Conservation (phyloP, 2,797 vertebrate species). For the Anguilla marmorata region DNA sequence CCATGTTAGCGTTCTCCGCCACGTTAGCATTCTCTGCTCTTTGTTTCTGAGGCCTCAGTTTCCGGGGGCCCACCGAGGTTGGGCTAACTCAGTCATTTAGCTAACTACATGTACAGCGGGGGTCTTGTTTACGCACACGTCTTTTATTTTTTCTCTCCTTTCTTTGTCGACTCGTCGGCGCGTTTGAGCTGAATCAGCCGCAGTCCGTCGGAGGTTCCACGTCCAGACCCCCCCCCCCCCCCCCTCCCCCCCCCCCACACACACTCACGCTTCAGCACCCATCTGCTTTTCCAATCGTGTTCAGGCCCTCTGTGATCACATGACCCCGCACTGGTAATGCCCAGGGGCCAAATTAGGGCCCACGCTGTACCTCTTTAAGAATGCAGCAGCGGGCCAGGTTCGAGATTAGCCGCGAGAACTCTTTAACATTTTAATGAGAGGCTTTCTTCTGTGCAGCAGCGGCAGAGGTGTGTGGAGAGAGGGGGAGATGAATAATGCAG, state of each 20-base stretch:
- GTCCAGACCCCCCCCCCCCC: not conserved
- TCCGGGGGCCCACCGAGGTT: not conserved
- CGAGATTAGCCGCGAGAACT: slow-evolving; percentile 31
- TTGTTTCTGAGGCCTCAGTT: not conserved
- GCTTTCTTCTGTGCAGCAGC: slow-evolving; percentile 58
- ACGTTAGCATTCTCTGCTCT: too few species aligned
- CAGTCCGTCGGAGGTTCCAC: not conserved
- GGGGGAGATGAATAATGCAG: slow-evolving; percentile 43
- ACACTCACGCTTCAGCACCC: not conserved
- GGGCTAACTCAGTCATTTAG: not conserved
- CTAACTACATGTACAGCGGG: not conserved
- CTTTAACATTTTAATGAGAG: slow-evolving; percentile 57
- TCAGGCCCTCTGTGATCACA: slow-evolving; percentile 1
- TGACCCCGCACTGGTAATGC: slow-evolving; percentile 37
- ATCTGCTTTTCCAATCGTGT: not conserved
- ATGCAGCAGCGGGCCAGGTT: slow-evolving; percentile 44
- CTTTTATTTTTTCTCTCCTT: not conserved
- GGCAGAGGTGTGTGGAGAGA: slow-evolving; percentile 44
- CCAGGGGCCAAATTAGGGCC: slow-evolving; percentile 38
- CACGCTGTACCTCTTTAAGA: slow-evolving; percentile 43
- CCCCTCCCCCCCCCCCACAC: slow-evolving; percentile 3
- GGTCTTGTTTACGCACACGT: not conserved
- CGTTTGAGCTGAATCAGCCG: slow-evolving; percentile 9
- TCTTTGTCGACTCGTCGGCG: not conserved
- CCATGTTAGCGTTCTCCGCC: too few species aligned